These are phyloP conservation scores for Eidolon dupreanum DNA, from an alignment of 2,797 vertebrate genomes.

Conservation along the genomic window DNA sequence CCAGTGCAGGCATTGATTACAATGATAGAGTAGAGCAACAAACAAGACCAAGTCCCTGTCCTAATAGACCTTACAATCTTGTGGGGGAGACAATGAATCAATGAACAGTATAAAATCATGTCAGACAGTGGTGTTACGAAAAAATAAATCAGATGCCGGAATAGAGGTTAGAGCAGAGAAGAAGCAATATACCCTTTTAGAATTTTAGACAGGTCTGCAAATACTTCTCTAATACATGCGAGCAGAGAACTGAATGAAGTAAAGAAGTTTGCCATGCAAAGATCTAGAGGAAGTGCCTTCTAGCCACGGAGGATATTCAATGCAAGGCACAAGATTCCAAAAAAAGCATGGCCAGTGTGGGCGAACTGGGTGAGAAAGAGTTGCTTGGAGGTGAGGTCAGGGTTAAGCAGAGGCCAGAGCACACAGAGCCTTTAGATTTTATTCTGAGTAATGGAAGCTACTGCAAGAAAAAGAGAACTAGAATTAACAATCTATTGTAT, in stretches of 20 bases:
- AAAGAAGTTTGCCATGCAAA: background rate
- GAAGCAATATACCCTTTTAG: background rate
- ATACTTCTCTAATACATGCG: background rate
- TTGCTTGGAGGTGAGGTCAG: background rate
- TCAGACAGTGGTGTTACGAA: background rate
- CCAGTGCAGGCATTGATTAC: background rate
- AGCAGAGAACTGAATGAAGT: background rate
- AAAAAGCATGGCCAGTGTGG: background rate
- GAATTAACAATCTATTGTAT: background rate
- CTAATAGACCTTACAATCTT: background rate
- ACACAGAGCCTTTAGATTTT: background rate
- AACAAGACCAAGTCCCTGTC: background rate
- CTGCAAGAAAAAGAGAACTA: background rate
- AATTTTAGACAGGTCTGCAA: background rate
- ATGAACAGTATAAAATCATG: background rate
- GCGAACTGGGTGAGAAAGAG: background rate
- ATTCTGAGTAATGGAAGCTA: background rate
- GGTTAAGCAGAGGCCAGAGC: background rate
- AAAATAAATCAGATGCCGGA: background rate
- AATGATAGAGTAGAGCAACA: background rate
- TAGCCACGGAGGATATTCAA: background rate
- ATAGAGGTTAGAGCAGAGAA: background rate
- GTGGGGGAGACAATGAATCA: background rate
- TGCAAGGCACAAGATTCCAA: background rate
- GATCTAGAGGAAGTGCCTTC: background rate